Base-by-base conservation (phyloP, 2,113 vertebrate species). In the Cyanoderma ruficeps region DNA sequence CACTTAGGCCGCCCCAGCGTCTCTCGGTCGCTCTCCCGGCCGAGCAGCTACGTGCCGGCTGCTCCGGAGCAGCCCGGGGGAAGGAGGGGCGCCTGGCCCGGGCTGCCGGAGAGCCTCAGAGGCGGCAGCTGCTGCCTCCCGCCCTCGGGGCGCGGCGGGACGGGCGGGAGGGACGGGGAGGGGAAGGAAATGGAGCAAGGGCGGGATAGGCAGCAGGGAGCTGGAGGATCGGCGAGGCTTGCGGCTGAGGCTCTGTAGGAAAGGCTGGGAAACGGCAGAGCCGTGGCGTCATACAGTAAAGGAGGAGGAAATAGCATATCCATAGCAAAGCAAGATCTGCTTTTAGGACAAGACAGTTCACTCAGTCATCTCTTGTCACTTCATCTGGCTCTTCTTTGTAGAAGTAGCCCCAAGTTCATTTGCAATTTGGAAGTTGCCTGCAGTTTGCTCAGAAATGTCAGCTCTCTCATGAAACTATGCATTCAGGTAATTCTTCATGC, bases 331-430 rank as follows among this genome's bases (percentile, higher is more conserved):
- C 31, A n/a, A 77, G 37, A 22, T 39, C 11, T 61, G 49, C 18
- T 63, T 49, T 37, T 53, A 18, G 57, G 56, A n/a, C 33, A 15
- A 68, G 25, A 19, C 39, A 11, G 72, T 81, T 98, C 97, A 87
- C 98, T 98, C 97, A 97, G 94, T 72, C 98, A 95, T 88, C 97
- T 98, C 93, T 97, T 98, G 89, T 95, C 37, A 19, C 11, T 68
- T 97, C 37, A 98, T 90, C 28, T 97, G 97, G 79, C 96, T 98
- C 90, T 98, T 99, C 67, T 96, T 98, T 60, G 95, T 97, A 5
- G 97, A 98, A 44, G 96, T 77, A 20, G 97, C 96, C 30, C 84
- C 87, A 2, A 98, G 96, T 97, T 99, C 98, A 11, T 87, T 93
- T 19, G 97, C 93, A 42, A 98, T 95, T 96, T 98, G 83, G n/a